These are phyloP conservation scores for Ictalurus punctatus DNA, from an alignment of 2,113 vertebrate genomes.

Conservation along the genomic window DNA sequence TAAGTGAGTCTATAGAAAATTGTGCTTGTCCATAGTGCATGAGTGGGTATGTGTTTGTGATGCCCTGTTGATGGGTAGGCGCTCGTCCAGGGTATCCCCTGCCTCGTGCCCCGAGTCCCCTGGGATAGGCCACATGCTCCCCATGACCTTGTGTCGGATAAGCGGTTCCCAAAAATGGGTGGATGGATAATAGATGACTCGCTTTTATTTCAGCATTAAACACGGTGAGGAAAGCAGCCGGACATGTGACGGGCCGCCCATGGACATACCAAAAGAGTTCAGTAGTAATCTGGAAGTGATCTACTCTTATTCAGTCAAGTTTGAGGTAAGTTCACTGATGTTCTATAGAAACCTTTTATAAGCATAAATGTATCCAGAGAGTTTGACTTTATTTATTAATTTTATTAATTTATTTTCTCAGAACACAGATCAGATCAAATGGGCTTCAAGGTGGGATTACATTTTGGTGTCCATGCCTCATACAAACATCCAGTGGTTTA, in stretches of 20 bases:
- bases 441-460: constrained; percentile 98
- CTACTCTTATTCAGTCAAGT: constrained; percentile 89
- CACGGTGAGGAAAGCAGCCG: constrained; percentile 74
- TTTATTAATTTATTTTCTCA: constrained; percentile 51
- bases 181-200: neutral
- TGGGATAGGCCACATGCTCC: too few relatives aligned
- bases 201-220: constrained; percentile 77
- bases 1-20: neutral
- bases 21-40: neutral
- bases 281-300: constrained; percentile 76
- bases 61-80: too few relatives aligned
- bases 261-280: constrained; percentile 85
- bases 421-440: constrained; percentile 85
- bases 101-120: too few relatives aligned
- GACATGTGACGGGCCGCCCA: constrained; percentile 80
- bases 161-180: too few relatives aligned
- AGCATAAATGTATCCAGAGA: too few relatives aligned
- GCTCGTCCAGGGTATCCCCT: too few relatives aligned
- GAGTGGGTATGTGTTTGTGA: too few relatives aligned
- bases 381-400: neutral
- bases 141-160: too few relatives aligned
- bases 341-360: neutral
- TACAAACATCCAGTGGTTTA: constrained; percentile 99
- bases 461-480: constrained; percentile 99
- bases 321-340: constrained; percentile 72